Conservation (phyloP, 1,140 invertebrate genomes). For the Theocolax elegans region DNA sequence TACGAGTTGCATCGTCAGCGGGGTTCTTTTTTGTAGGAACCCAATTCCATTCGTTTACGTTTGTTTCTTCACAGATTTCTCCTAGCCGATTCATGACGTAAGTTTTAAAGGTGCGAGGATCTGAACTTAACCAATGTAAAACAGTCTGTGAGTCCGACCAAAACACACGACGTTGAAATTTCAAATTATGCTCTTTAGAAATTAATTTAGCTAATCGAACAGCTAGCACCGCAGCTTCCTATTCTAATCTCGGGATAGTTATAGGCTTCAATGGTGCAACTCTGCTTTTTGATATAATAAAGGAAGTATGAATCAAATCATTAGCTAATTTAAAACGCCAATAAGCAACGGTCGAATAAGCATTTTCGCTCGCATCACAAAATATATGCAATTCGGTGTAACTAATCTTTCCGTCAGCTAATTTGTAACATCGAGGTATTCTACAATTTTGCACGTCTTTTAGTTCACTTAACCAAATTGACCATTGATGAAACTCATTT, state of each 20-base stretch:
- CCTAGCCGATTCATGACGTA: slow-evolving; percentile 56
- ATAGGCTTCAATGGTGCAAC: no score
- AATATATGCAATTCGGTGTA: no score
- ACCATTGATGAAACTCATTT: no score
- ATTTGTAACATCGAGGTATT: neutral
- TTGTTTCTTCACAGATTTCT: slow-evolving; percentile 50
- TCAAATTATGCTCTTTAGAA: neutral
- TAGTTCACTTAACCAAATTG: neutral
- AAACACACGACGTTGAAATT: neutral
- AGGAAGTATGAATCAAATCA: no score
- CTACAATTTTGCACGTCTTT: neutral
- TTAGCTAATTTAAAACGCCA: no score
- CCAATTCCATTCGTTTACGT: slow-evolving; percentile 57
- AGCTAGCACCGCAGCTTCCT: no score
- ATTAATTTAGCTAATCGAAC: neutral
- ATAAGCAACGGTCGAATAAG: no score
- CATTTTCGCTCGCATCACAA: no score
- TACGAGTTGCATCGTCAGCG: neutral
- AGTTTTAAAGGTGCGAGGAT: slow-evolving; percentile 16
- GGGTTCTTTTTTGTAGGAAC: no score
- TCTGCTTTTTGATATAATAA: no score
- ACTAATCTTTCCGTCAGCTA: neutral
- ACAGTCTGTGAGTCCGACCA: slow-evolving; percentile 56
- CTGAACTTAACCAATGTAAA: slow-evolving; percentile 56
- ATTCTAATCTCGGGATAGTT: neutral